These are phyloP conservation scores for Branchellion lobata DNA, from an alignment of 2,888 invertebrate genomes.

Conservation along the genomic window DNA sequence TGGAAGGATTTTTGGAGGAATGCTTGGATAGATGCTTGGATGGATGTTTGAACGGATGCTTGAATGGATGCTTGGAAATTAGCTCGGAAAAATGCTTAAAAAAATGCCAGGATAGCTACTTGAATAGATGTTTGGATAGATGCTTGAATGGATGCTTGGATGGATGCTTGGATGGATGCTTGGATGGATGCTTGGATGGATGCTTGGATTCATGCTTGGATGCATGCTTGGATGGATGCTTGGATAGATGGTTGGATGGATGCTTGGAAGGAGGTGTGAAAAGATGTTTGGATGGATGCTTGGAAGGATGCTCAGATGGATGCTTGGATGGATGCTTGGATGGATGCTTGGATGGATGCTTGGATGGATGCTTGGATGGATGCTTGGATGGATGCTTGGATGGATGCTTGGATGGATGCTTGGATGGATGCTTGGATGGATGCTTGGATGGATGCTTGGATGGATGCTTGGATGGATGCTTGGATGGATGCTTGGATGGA, in stretches of 20 bases:
- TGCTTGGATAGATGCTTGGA: no score
- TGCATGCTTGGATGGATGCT: conserved; percentile 15
- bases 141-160: not conserved
- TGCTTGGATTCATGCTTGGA: conserved; percentile 2
- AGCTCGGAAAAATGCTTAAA: no score
- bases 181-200: conserved; percentile 1
- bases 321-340: conserved; percentile 19
- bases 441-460: conserved; percentile 36
- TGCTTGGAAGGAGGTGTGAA: not conserved
- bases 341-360: conserved; percentile 1
- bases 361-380: conserved; percentile 27
- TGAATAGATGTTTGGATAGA: not conserved
- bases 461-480: conserved; percentile 33
- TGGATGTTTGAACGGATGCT: no score
- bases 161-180: not conserved
- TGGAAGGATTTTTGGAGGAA: no score
- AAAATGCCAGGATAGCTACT: no score
- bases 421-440: conserved; percentile 38
- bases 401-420: conserved; percentile 36
- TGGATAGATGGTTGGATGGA: not conserved
- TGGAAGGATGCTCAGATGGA: conserved; percentile 12
- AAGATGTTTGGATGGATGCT: conserved; percentile 4
- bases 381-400: conserved; percentile 35
- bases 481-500: conserved; percentile 12
- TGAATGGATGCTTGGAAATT: no score